Percentiles rank a stretch among this genome's conserved stretches.
phyloP scores from a whole-genome alignment of 2,797 vertebrate genomes.

The Clarias fuscus region DNA sequence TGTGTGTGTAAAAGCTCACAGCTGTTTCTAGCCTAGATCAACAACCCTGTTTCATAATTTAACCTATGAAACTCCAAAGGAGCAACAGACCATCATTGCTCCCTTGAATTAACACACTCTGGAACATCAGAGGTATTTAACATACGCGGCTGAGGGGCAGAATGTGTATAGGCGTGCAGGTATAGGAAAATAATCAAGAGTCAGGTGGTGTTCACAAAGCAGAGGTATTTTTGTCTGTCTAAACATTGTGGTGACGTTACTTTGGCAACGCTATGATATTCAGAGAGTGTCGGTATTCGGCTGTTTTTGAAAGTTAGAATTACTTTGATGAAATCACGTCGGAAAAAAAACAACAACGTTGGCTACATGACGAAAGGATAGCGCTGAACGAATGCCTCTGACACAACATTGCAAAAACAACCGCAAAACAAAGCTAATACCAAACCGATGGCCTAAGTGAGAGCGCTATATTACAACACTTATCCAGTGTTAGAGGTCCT shows the following conservation, averaged over 20 bases:
- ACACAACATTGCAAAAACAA: too few relatives aligned
- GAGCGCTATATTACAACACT: too few relatives aligned
- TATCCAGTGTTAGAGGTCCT: too few relatives aligned
- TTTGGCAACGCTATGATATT: too few relatives aligned
- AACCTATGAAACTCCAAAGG: conserved; percentile 12
- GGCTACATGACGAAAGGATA: too few relatives aligned
- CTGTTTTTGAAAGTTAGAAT: background rate
- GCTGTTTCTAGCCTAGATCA: conserved; percentile 59
- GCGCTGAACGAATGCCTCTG: too few relatives aligned
- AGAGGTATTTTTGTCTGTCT: background rate
- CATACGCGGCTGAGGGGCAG: too few relatives aligned
- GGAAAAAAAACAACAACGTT: too few relatives aligned
- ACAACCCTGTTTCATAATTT: conserved; percentile 13
- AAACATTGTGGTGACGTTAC: background rate
- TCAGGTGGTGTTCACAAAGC: background rate
- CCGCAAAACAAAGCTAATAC: too few relatives aligned
- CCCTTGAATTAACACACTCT: background rate
- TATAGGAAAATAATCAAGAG: background rate
- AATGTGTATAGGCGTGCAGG: background rate
- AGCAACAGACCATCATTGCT: conserved; percentile 18
- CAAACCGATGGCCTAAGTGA: too few relatives aligned
- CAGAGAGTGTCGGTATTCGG: too few relatives aligned
- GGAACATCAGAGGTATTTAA: conserved; percentile 5
- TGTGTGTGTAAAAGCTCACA: conserved; percentile 63
- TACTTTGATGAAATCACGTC: too few relatives aligned